Evolutionary conservation across 2,888 invertebrate genomes (phyloP).

Genomic region (Sipha maydis): DNA sequence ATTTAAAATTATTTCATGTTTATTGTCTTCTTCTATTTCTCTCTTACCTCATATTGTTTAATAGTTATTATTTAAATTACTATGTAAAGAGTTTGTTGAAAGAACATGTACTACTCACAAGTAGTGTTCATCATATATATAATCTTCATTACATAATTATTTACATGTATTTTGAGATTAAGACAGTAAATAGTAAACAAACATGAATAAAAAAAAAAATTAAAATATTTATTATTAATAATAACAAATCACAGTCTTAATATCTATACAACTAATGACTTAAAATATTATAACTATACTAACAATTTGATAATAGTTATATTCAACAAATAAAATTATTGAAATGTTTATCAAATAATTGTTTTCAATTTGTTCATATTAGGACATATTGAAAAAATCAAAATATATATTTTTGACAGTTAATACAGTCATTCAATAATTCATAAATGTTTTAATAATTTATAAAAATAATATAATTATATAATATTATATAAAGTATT

Average conservation of each 20-base stretch:
- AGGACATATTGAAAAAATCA: too few species aligned
- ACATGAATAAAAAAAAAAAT: background rate
- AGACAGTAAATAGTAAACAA: background rate
- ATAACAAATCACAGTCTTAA: conserved; percentile 5
- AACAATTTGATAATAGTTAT: too few species aligned
- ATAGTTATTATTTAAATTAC: background rate
- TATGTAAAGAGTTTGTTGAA: background rate
- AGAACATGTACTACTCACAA: background rate
- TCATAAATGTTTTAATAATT: too few species aligned
- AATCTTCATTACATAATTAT: background rate
- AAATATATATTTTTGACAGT: too few species aligned
- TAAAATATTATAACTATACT: background rate
- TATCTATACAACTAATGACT: background rate
- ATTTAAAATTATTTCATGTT: too few species aligned
- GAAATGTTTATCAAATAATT: background rate
- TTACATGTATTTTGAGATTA: background rate
- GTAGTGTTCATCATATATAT: background rate
- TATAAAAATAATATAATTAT: too few species aligned
- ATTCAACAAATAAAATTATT: background rate
- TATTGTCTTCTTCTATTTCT: background rate
- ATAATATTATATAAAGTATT: too few species aligned
- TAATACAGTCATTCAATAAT: too few species aligned
- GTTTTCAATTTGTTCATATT: too few species aligned
- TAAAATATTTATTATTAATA: background rate
- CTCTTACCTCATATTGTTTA: background rate